Evolutionary conservation across 2,888 invertebrate species (phyloP).

Genomic region (Hetaerina titia): DNA sequence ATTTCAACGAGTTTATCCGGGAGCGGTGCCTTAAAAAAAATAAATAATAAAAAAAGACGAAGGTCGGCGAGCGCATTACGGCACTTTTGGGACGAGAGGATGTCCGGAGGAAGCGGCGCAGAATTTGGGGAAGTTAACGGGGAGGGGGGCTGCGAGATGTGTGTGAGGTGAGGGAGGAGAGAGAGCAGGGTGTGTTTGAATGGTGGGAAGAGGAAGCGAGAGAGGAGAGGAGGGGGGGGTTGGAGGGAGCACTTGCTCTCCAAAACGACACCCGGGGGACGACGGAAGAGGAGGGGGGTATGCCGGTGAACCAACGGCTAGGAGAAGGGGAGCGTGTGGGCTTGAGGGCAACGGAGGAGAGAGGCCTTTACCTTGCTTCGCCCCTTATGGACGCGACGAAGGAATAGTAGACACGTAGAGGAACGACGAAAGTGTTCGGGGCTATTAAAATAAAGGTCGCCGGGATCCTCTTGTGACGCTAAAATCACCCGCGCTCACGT

Average conservation of each 20-base stretch:
- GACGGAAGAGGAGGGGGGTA: not conserved
- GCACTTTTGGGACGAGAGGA: constrained; percentile 39
- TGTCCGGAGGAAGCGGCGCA: not conserved
- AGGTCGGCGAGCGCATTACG: constrained; percentile 34
- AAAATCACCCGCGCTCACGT: too few species aligned
- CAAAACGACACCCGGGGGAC: not conserved
- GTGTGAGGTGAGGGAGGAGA: not conserved
- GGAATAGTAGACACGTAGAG: too few species aligned
- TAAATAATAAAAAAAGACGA: constrained; percentile 13
- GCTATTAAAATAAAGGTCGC: too few species aligned
- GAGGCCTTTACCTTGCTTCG: not conserved
- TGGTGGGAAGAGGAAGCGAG: not conserved
- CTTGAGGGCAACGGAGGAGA: not conserved
- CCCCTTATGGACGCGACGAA: too few species aligned
- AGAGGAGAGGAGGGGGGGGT: not conserved
- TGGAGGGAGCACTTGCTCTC: not conserved
- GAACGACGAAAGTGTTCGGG: not conserved
- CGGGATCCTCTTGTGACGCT: too few species aligned
- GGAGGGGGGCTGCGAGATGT: not conserved
- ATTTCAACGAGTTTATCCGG: constrained; percentile 48
- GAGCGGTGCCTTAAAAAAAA: constrained; percentile 23
- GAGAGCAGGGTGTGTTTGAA: not conserved
- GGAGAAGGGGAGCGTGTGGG: not conserved
- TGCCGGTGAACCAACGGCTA: not conserved
- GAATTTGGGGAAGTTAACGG: not conserved